Evolutionary conservation across 2,113 vertebrate species (phyloP).

Genomic region (Oryzias woworae): DNA sequence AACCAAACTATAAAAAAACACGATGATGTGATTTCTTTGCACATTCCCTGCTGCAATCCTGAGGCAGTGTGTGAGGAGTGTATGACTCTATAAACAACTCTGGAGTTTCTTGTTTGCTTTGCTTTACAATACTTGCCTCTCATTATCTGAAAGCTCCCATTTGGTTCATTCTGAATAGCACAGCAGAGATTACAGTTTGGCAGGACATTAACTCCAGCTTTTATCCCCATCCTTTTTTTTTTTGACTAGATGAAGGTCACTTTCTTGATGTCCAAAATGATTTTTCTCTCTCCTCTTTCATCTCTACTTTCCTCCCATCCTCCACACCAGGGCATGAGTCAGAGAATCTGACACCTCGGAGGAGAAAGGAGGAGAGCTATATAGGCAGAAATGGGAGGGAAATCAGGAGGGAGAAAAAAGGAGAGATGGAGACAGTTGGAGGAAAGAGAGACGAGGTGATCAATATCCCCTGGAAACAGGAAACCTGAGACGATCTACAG

Average conservation of each 20-base stretch:
- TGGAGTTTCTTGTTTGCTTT: conserved; percentile 45
- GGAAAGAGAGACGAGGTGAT: conserved; percentile 40
- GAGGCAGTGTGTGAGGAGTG: conserved; percentile 20
- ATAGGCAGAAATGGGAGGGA: conserved; percentile 26
- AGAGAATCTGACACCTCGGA: conserved; percentile 72
- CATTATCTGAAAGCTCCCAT: conserved; percentile 58
- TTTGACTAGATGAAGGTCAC: conserved; percentile 69
- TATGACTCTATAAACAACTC: conserved; percentile 29
- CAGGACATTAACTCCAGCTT: conserved; percentile 72
- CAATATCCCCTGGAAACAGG: conserved; percentile 51
- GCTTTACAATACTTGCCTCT: conserved; percentile 41
- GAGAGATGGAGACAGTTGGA: conserved; percentile 38
- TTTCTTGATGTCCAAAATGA: conserved; percentile 70
- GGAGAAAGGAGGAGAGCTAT: conserved; percentile 17
- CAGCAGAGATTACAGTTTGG: conserved; percentile 65
- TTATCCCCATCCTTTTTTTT: conserved; percentile 64
- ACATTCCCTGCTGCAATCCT: conserved; percentile 7
- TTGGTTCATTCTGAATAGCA: conserved; percentile 57
- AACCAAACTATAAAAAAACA: background rate
- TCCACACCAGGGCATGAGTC: conserved; percentile 71
- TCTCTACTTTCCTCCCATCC: conserved; percentile 61
- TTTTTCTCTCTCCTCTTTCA: conserved; percentile 68
- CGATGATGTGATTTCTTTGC: conserved; percentile 5
- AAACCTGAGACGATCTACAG: conserved; percentile 50
- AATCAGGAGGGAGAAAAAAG: conserved; percentile 32